Base-by-base conservation (phyloP, 2,888 invertebrate species). In the Loripinus fragilis region DNA sequence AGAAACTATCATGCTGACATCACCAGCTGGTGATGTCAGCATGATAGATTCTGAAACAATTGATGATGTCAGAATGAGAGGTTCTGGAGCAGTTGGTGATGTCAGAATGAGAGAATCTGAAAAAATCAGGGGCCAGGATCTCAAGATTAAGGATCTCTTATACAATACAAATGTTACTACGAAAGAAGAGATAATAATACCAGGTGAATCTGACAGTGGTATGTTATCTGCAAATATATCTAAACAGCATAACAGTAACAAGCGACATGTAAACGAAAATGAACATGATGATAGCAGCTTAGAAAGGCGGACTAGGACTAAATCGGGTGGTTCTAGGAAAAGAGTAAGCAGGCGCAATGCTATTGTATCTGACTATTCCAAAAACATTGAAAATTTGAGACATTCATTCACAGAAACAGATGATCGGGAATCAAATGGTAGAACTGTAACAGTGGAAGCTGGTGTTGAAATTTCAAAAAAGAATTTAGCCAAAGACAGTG, bases 301-400 rank as follows among this genome's bases (percentile, higher is more conserved):
- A 3, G n/a, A 45, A 15, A 45, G 45, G 20, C 8, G 20, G n/a
- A 45, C 15, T 45, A 20, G 17, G 5, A 52, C 5, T 23, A 60
- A 60, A 60, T 60, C 60, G 12, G 38, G 38, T 38, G 38, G 12
- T 17, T 33, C 33, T 12, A 30, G 60, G 20, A 60, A 28, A 33
- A 60, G 33, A 33, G 12, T 60, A 28, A 12, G 60, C 20, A 60
- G 60, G 28, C 60, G 28, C 23, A 60, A 60, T 33, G 60, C 60
- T 33, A 60, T 60, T 60, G 60, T 60, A 33, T 60, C 60, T 60
- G 60, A 60, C 1, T 60, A 60, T 60, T 25, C 28, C 15, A 20
- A 25, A 17, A 60, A 60, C 20, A 60, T 60, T 60, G 33, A 60
- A 60, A 30, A 23, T 33, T 25, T 28, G 20, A 33, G 28, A 60